Base-by-base conservation (phyloP, 2,797 vertebrate genomes). In the Pelodytes ibericus region DNA sequence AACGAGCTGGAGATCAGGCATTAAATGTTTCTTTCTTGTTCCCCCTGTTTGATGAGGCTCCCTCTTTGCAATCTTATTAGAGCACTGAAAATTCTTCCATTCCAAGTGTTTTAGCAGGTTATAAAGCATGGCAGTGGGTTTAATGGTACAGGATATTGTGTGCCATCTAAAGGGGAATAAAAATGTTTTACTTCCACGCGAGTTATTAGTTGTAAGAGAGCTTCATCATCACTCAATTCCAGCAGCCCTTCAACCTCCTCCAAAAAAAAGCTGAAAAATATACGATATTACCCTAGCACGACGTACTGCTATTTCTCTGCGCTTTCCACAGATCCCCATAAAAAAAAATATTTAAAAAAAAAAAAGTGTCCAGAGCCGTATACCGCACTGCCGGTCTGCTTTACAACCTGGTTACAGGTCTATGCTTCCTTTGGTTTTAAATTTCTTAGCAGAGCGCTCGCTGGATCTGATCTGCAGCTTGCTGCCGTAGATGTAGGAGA, bases 401-500 rank as follows among this genome's bases (percentile, higher is more conserved):
- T 47, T 51, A 61, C 51, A 31, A 25, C 36, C 6, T 4, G 22
- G 22, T 91, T 86, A 99, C 22, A 99, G 81, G 87, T 99, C 97
- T 41, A 97, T 93, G 30, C 87, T 95, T 75, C 96, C 95, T 84
- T 87, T 95, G 9, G 89, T 81, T 89, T 99, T 99, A 81, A 98
- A 99, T 80, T 98, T 99, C 81, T 96, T 98, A 11, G 94, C 95
- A 0, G 96, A 96, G 41, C 96, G 87, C 68, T 98, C 96, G 3
- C 96, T 94, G 16, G 97, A 91, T 79, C 94, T 91, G 49, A 96
- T 86, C 86, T 96, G 94, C 68, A 98, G 96, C 82, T 90, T 95
- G 90, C 90, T 98, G 8, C 97, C 96, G 0, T 96, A 98, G 89
- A 98, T 96, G 87, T 95, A 92, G 5, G 96, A 94, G 53, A 95